Conservation (phyloP, 2,888 invertebrate species). For the Azorinus chamasolen region DNA sequence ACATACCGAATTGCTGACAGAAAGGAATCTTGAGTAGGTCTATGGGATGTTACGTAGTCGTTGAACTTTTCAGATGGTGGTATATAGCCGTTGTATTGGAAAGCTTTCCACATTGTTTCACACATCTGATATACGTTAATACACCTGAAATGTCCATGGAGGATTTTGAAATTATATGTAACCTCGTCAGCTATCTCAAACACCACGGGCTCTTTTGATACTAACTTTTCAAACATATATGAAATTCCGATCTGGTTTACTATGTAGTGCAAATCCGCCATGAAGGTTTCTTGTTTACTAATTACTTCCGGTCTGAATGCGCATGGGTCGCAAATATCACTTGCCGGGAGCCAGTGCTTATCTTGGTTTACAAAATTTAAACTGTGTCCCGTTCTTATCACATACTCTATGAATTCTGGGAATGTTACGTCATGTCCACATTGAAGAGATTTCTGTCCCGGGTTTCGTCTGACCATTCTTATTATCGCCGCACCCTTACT, state of each 20-base stretch:
- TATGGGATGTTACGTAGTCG: conserved; percentile 1
- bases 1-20: conserved; percentile 21
- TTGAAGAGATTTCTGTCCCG: conserved; percentile 10
- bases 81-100: conserved; percentile 68
- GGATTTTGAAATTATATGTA: conserved; percentile 46
- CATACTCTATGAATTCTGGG: conserved; percentile 66
- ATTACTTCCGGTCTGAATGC: conserved; percentile 63
- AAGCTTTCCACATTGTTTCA: conserved; percentile 65
- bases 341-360: conserved; percentile 73
- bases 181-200: conserved; percentile 59
- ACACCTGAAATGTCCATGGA: conserved; percentile 17
- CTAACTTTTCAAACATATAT: conserved; percentile 18
- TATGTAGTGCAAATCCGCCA: conserved; percentile 53
- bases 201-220: conserved; percentile 23
- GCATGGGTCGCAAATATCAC: conserved; percentile 71
- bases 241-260: conserved; percentile 52
- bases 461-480: conserved; percentile 14
- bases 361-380: conserved; percentile 29
- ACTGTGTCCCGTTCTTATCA: conserved; percentile 35
- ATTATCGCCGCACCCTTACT: conserved; percentile 55
- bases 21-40: conserved; percentile 14
- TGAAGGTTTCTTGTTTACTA: conserved; percentile 68
- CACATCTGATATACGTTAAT: conserved; percentile 30
- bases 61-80: conserved; percentile 48
- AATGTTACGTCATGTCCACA: conserved; percentile 75